phyloP scores from a whole-genome alignment of 2,888 invertebrate genomes.

The Lordiphosa andalusiaca region DNA sequence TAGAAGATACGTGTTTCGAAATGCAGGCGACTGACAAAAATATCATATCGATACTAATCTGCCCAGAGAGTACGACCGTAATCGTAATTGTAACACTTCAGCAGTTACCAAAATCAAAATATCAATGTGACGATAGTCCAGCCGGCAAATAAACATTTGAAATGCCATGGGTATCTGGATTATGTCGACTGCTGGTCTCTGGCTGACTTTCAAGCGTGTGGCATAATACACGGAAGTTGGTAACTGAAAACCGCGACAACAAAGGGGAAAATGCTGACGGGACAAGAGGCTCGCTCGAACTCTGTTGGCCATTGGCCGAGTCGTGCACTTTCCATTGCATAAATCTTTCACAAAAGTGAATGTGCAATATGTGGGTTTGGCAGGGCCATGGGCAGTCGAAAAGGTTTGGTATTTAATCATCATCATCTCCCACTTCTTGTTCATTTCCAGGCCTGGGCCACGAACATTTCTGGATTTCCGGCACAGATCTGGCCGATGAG shows the following conservation, averaged over 20 bases:
- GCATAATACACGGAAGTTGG: slow-evolving; percentile 69
- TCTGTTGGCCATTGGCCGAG: slow-evolving; percentile 23
- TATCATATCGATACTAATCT: too few relatives aligned
- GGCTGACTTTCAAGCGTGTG: slow-evolving; percentile 53
- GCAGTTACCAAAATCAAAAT: too few relatives aligned
- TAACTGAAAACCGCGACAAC: slow-evolving; percentile 55
- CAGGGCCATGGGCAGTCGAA: slow-evolving; percentile 32
- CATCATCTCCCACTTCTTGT: background rate
- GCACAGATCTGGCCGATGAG: slow-evolving; percentile 94
- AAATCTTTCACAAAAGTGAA: slow-evolving; percentile 35
- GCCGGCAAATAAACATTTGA: slow-evolving; percentile 27
- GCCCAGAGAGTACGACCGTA: too few relatives aligned
- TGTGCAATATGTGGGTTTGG: slow-evolving; percentile 21
- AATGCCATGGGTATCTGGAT: slow-evolving; percentile 3
- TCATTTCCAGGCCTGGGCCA: slow-evolving; percentile 86
- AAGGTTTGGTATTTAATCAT: slow-evolving; percentile 4
- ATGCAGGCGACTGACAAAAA: too few relatives aligned
- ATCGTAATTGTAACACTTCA: too few relatives aligned
- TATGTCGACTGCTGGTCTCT: slow-evolving; percentile 16
- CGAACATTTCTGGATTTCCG: slow-evolving; percentile 96
- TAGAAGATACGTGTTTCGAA: too few relatives aligned
- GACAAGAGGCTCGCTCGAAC: slow-evolving; percentile 2
- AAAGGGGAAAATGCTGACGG: slow-evolving; percentile 22
- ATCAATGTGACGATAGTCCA: slow-evolving; percentile 33
- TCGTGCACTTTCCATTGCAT: slow-evolving; percentile 52